Conservation (phyloP, 2,888 invertebrate genomes). For the Diaperis boleti region DNA sequence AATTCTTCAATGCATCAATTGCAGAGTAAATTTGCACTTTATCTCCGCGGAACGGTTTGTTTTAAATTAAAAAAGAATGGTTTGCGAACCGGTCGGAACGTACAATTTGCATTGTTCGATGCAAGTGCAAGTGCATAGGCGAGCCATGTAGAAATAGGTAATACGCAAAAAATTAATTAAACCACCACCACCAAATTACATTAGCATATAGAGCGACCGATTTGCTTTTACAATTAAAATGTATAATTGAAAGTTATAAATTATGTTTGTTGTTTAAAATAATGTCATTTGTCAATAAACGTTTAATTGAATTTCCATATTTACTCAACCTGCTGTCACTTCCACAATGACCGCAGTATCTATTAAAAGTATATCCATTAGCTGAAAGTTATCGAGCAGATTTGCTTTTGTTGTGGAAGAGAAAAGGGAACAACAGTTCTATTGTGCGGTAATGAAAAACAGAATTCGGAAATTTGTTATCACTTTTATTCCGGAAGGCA, state of each 20-base stretch:
- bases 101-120: not conserved
- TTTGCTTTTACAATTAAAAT: conserved; percentile 52
- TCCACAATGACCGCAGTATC: conserved; percentile 40
- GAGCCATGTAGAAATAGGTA: conserved; percentile 2
- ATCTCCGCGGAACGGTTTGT: not conserved
- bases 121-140: not conserved
- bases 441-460: too few relatives aligned
- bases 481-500: too few relatives aligned
- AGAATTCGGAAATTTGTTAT: too few relatives aligned
- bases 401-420: conserved; percentile 1
- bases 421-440: conserved; percentile 24
- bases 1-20: not conserved
- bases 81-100: not conserved
- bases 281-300: conserved; percentile 55
- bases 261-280: conserved; percentile 50
- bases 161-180: conserved; percentile 30
- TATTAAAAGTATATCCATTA: conserved; percentile 37
- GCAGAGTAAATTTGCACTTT: not conserved
- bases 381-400: conserved; percentile 23
- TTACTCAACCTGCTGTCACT: conserved; percentile 52
- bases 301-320: conserved; percentile 57
- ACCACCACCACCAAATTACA: conserved; percentile 40
- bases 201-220: conserved; percentile 53
- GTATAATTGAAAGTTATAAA: conserved; percentile 56
- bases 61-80: not conserved